A percentile compares a stretch with the other conserved stretches of the same genome.
phyloP scores from a whole-genome alignment of 2,113 vertebrate genomes.

The Corythoichthys intestinalis region DNA sequence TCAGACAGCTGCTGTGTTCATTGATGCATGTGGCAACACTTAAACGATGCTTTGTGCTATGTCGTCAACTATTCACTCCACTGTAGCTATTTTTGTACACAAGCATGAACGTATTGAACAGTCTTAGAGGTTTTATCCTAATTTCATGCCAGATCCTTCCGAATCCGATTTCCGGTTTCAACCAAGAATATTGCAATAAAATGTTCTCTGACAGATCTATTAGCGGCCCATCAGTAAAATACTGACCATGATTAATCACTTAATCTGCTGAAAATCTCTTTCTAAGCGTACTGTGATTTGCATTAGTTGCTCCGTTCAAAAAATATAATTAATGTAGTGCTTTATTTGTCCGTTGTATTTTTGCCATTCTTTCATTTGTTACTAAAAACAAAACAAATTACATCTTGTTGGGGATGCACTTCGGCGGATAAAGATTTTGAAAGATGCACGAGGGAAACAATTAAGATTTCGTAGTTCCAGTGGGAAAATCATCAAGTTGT shows the following conservation, averaged over 20 bases:
- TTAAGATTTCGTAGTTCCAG: constrained; percentile 24
- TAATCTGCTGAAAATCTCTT: constrained; percentile 49
- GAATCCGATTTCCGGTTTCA: constrained; percentile 36
- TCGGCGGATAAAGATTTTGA: constrained; percentile 34
- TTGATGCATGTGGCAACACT: constrained; percentile 32
- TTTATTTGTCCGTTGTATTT: not conserved
- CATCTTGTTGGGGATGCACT: constrained; percentile 10
- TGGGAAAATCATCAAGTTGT: constrained; percentile 34
- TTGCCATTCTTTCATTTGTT: not conserved
- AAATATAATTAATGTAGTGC: not conserved
- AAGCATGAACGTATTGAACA: constrained; percentile 14
- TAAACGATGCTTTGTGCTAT: constrained; percentile 40
- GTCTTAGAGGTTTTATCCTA: constrained; percentile 36
- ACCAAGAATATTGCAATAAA: constrained; percentile 22
- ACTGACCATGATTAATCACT: constrained; percentile 39
- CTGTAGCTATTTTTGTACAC: constrained; percentile 51
- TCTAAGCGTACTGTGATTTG: constrained; percentile 25
- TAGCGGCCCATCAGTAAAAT: constrained; percentile 49
- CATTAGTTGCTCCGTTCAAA: not conserved
- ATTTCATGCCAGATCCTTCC: constrained; percentile 41
- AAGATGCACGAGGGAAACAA: constrained; percentile 39
- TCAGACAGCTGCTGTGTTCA: constrained; percentile 32
- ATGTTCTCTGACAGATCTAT: constrained; percentile 34
- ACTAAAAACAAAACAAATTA: not conserved
- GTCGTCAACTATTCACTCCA: constrained; percentile 32